These are phyloP conservation scores for Pseudopodoces humilis DNA, from an alignment of 2,113 vertebrate genomes.

Conservation along the genomic window DNA sequence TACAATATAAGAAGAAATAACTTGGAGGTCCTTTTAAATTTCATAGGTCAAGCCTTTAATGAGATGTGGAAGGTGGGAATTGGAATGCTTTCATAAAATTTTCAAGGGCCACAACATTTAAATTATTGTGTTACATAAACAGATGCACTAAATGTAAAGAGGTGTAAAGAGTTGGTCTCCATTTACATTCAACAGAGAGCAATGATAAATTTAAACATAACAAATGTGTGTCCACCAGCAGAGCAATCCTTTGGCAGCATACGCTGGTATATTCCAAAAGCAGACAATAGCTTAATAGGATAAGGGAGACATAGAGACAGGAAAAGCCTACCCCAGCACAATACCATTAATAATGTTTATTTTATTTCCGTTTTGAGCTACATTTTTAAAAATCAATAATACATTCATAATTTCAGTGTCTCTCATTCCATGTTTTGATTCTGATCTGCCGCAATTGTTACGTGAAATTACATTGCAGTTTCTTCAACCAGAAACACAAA, in stretches of 20 bases:
- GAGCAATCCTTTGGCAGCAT: not conserved
- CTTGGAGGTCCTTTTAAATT: not conserved
- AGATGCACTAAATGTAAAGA: not conserved
- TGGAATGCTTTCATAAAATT: not conserved
- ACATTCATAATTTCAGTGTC: not conserved
- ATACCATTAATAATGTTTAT: not conserved
- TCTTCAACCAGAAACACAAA: constrained; percentile 45
- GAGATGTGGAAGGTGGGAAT: not conserved
- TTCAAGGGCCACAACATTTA: not conserved
- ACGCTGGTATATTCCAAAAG: not conserved
- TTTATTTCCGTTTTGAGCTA: not conserved
- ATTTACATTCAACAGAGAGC: not conserved
- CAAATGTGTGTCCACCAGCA: not conserved
- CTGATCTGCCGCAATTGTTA: not conserved
- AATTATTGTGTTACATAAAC: not conserved
- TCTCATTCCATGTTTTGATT: not conserved
- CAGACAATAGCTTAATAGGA: not conserved
- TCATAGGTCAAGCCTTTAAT: not conserved
- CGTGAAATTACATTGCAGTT: constrained; percentile 1
- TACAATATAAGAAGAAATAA: not conserved
- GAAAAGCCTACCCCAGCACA: not conserved
- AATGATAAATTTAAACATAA: not conserved
- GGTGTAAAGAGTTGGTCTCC: not conserved
- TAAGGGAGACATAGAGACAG: not conserved
- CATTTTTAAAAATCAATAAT: not conserved